These are phyloP conservation scores for Poecile atricapillus DNA, from an alignment of 2,113 vertebrate genomes.

Conservation along the genomic window DNA sequence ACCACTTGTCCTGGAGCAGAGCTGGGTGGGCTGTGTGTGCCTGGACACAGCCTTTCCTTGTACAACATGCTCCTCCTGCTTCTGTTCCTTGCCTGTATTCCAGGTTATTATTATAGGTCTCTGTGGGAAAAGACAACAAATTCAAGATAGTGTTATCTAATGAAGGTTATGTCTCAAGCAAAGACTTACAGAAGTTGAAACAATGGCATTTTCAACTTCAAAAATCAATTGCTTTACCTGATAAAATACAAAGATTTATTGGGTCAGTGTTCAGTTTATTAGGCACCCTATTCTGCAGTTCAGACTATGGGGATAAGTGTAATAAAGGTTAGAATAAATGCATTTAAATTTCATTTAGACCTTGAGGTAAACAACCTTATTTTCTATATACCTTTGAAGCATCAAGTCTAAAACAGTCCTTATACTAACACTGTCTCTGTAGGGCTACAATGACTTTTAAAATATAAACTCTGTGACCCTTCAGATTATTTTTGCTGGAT, in stretches of 20 bases:
- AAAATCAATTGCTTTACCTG: background rate
- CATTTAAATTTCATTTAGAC: background rate
- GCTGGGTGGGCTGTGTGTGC: background rate
- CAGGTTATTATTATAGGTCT: background rate
- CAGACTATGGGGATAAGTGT: background rate
- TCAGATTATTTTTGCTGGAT: background rate
- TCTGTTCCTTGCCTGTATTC: background rate
- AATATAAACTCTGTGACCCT: background rate
- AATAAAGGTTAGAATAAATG: background rate
- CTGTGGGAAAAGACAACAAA: background rate
- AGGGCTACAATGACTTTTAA: background rate
- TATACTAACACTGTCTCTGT: background rate
- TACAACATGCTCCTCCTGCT: background rate
- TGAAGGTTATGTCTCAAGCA: background rate
- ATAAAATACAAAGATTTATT: background rate
- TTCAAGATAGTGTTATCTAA: background rate
- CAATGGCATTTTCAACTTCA: background rate
- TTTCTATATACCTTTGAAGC: background rate
- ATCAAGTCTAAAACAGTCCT: background rate
- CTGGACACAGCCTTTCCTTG: background rate
- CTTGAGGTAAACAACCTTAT: background rate
- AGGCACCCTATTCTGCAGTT: background rate
- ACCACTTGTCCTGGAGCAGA: background rate
- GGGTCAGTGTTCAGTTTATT: background rate
- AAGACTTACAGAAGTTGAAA: background rate